Evolutionary conservation across 2,113 vertebrate species (phyloP), one percentile per base, ranked within the genome.

Genomic region (Ardeotis arabs): DNA sequence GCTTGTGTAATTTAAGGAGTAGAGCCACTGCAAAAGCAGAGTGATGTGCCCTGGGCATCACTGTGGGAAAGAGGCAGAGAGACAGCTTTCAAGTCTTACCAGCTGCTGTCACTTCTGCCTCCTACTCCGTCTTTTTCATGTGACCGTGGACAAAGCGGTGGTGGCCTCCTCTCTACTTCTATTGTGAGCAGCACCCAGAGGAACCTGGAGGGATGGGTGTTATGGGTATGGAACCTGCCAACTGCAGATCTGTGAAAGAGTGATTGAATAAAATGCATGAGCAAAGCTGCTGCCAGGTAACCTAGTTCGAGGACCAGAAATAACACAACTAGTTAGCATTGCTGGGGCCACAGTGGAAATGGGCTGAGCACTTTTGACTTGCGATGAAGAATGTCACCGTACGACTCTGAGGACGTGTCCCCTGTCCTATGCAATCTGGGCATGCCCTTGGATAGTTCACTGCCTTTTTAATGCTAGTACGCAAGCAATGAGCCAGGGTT

Each of bases 391-490:
- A 31, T 33, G 47, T 78, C 2, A 3, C 41, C 14, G 7, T 44
- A 20, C 0, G 6, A 50, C 4, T 5, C 8, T 0, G 4, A 59
- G 27, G 47, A 29, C 1, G 0, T 78, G 10, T 83, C 8, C 14
- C 17, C 47, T 50, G 39, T 56, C 24, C 37, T 49, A 22, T 47
- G 77, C 28, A 21, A 18, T 35, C 17, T 50, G 27, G 49, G 47
- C 19, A 14, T 50, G 33, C 5, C 35, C 28, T 68, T 58, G 67
- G 24, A 35, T 58, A 83, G 29, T 49, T 62, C 17, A 17, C 49
- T 50, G 35, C 35, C 12, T 7, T 68, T 56, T 47, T 37, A 81
- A 53, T 35, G 33, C 21, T 70, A 69, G 37, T 76, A 81, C 15
- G 18, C 56, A 86, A 84, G 37, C 35, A 39, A 58, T 20, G 24